Conservation (phyloP, 2,888 invertebrate species). For the Alsophila aescularia region DNA sequence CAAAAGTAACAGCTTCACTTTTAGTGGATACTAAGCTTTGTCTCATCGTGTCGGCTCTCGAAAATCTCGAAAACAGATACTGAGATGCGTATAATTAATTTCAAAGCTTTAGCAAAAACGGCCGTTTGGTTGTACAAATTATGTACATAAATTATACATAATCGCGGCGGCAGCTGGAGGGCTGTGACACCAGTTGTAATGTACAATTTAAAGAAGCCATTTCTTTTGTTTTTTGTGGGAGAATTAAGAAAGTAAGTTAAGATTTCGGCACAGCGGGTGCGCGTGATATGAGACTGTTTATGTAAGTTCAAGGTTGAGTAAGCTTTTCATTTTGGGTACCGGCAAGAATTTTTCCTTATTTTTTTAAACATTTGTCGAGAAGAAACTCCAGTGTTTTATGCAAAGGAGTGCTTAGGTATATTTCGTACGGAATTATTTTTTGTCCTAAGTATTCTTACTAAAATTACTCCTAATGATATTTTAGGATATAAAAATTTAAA, state of each 20-base stretch:
- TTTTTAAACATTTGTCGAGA: neutral
- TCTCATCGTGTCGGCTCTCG: slow-evolving; percentile 1
- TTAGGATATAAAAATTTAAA: too few relatives aligned
- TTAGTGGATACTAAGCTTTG: neutral
- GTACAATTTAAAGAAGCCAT: slow-evolving; percentile 38
- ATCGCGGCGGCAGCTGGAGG: slow-evolving; percentile 47
- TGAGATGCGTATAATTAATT: slow-evolving; percentile 42
- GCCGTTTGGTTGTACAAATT: slow-evolving; percentile 52
- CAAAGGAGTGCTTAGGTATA: too few relatives aligned
- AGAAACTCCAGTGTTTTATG: neutral
- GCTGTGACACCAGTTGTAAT: slow-evolving; percentile 40
- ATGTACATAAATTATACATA: slow-evolving; percentile 61
- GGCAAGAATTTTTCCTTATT: too few relatives aligned
- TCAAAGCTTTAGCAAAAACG: slow-evolving; percentile 44
- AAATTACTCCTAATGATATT: too few relatives aligned
- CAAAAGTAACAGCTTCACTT: neutral
- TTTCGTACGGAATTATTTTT: too few relatives aligned
- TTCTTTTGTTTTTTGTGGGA: slow-evolving; percentile 27
- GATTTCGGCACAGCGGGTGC: slow-evolving; percentile 8
- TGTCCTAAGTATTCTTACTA: too few relatives aligned
- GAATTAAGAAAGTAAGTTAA: slow-evolving; percentile 24
- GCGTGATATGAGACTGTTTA: slow-evolving; percentile 12
- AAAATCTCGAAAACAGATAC: slow-evolving; percentile 28
- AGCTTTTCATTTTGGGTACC: neutral
- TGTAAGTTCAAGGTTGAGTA: slow-evolving; percentile 8